Base-by-base conservation (phyloP, 2,888 invertebrate species). In the Andrena bucephala region DNA sequence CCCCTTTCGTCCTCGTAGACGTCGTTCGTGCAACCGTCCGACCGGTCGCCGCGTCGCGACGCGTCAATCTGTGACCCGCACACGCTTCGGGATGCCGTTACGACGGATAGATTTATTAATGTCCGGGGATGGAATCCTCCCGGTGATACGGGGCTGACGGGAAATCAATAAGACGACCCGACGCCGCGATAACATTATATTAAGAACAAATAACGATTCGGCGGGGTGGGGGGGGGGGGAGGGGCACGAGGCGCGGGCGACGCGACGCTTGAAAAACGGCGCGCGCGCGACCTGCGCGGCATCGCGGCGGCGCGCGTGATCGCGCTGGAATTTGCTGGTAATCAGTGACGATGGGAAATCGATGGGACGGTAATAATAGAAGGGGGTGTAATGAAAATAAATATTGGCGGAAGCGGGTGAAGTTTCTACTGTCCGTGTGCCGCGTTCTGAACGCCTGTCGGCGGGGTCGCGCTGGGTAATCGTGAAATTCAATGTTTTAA, bases 21-120 rank as follows among this genome's bases (percentile, higher is more conserved):
- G 48, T 65, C 76, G 83, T 73, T 72, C 77, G 76, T 68, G 65
- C 62, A 57, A 72, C 67, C 75, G 81, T 76, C 75, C 83, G 81
- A 72, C 79, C 80, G 73, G 62, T 59, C 66, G 80, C 57, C 69
- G 81, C 68, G 70, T 4, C 57, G 82, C 76, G 71, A 62, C 80
- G 80, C 77, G 87, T 87, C 87, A 87, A 87, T 87, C 83, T 83
- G 76, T 84, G 87, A 87, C 81, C 83, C 57, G 87, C 85, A 76
- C 81, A 76, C 81, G 77, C 76, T 81, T 65, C 77, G 65, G 70
- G 76, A 77, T 66, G 73, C 77, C 79, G 83, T 72, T 84, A 74
- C 77, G 85, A 79, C 65, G 78, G 86, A 85, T 83, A 86, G 86
- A 85, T 86, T 86, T 86, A 86, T 86, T 87, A 88, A 86, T 86